These are phyloP conservation scores for Chromoteleia sp. DNA, from an alignment of 2,888 invertebrate genomes.

Conservation along the genomic window DNA sequence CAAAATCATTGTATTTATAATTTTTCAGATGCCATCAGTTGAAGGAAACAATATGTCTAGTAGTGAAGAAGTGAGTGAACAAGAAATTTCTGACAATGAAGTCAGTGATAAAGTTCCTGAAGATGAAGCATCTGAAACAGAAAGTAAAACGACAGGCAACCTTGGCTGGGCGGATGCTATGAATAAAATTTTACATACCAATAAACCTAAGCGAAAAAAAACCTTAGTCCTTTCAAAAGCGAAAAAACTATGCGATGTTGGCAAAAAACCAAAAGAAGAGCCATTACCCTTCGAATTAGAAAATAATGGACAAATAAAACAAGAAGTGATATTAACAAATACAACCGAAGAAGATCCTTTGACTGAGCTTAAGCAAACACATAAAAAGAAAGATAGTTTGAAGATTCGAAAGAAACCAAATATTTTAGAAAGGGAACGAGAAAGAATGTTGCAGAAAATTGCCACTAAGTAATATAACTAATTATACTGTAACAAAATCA, in stretches of 20 bases:
- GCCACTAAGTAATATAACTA: slow-evolving; percentile 88
- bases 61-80: no score
- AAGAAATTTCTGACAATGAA: no score
- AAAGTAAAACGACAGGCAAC: slow-evolving; percentile 85
- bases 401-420: slow-evolving; percentile 91
- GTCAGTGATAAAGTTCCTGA: not conserved
- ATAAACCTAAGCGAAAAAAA: slow-evolving; percentile 91
- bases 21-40: no score
- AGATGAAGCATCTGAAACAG: slow-evolving; percentile 23
- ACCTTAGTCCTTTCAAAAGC: slow-evolving; percentile 92
- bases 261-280: slow-evolving; percentile 84
- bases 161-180: slow-evolving; percentile 94
- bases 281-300: slow-evolving; percentile 88
- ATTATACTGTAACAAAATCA: no score
- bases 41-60: no score
- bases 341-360: slow-evolving; percentile 12
- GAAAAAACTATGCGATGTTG: slow-evolving; percentile 88
- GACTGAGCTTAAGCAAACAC: slow-evolving; percentile 37
- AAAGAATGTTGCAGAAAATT: slow-evolving; percentile 91
- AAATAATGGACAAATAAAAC: slow-evolving; percentile 84
- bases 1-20: no score
- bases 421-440: slow-evolving; percentile 90
- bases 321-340: slow-evolving; percentile 82
- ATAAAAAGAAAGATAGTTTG: slow-evolving; percentile 85
- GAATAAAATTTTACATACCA: slow-evolving; percentile 90